Conservation (phyloP, 1,140 invertebrate species). For the Papilio polytes region DNA sequence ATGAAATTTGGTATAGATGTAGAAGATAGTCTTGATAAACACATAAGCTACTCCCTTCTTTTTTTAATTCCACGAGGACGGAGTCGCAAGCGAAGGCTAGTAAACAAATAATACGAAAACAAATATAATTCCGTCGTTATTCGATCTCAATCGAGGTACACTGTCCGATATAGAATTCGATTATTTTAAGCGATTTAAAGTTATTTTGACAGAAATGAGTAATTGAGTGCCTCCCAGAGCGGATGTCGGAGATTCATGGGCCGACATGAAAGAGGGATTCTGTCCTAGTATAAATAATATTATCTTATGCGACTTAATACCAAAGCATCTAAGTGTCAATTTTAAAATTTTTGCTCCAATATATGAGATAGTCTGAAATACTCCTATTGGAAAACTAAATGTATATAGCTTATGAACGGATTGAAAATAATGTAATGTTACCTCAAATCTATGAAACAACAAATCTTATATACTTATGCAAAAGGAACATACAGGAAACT, state of each 20-base stretch:
- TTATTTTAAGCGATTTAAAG: slow-evolving; percentile 67
- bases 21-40: no score
- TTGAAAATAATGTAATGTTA: no score
- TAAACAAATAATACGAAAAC: slow-evolving; percentile 29
- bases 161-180: slow-evolving; percentile 57
- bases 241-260: slow-evolving; percentile 72
- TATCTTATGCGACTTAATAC: slow-evolving; percentile 44
- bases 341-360: slow-evolving; percentile 26
- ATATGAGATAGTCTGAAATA: no score
- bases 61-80: no score
- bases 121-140: slow-evolving; percentile 35
- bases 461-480: no score
- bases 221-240: slow-evolving; percentile 67
- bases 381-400: no score
- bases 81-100: no score
- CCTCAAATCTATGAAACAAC: no score
- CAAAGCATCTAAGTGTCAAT: slow-evolving; percentile 44
- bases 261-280: slow-evolving; percentile 58
- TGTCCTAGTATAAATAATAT: slow-evolving; percentile 64
- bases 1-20: no score
- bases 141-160: slow-evolving; percentile 48
- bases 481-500: not conserved
- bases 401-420: no score
- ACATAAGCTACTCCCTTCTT: no score
- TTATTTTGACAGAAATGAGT: slow-evolving; percentile 76